Evolutionary conservation across 2,797 vertebrate genomes (phyloP).

Genomic region (Smutsia temminckii): DNA sequence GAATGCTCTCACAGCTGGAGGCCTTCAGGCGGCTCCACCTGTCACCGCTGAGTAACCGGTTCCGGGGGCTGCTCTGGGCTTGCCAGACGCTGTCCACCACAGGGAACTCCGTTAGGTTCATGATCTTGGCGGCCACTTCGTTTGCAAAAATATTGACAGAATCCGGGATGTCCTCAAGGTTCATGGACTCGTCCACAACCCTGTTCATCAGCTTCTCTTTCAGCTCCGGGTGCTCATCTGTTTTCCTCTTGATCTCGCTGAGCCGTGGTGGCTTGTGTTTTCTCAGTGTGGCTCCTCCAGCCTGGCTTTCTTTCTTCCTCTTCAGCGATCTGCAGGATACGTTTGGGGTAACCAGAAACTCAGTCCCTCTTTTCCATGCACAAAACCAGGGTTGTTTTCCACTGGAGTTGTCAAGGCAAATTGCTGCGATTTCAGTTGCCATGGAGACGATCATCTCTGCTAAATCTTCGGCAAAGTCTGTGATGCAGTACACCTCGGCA

Average conservation of each 20-base stretch:
- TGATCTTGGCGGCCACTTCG: conserved; percentile 95
- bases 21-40: conserved; percentile 93
- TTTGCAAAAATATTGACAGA: conserved; percentile 93
- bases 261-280: conserved; percentile 96
- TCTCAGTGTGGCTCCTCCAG: conserved; percentile 85
- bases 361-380: conserved; percentile 90
- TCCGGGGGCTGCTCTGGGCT: conserved; percentile 89
- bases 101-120: conserved; percentile 95
- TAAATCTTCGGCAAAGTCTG: conserved; percentile 96
- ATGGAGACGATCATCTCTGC: conserved; percentile 98
- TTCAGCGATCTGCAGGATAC: conserved; percentile 89
- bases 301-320: conserved; percentile 92
- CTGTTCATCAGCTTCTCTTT: conserved; percentile 97
- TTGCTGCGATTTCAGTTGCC: conserved; percentile 98
- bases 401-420: conserved; percentile 96
- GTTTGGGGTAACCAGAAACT: conserved; percentile 87
- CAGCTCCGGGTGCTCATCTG: conserved; percentile 98
- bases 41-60: conserved; percentile 91
- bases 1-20: conserved; percentile 97
- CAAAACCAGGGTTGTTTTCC: conserved; percentile 99
- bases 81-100: conserved; percentile 92
- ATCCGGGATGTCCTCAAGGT: conserved; percentile 92
- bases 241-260: conserved; percentile 99
- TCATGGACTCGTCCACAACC: conserved; percentile 95
- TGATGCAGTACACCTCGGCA: conserved; percentile 89